Conservation (phyloP, 2,888 invertebrate genomes). For the Cylindroiulus punctatus region DNA sequence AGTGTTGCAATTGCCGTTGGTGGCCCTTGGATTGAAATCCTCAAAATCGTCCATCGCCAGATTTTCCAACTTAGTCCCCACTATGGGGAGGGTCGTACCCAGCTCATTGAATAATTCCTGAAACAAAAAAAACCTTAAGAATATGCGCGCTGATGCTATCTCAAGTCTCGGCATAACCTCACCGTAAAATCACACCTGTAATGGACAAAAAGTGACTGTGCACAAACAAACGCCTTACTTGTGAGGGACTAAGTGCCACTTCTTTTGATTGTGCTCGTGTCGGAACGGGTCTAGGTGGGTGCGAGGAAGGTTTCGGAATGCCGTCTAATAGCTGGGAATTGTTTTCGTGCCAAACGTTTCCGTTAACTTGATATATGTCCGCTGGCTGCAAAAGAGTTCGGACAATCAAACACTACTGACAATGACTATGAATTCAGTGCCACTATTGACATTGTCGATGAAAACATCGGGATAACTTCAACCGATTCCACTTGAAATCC, state of each 20-base stretch:
- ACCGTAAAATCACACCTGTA: too few species aligned
- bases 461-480: too few species aligned
- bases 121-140: too few species aligned
- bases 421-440: too few species aligned
- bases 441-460: too few species aligned
- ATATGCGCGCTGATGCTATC: too few species aligned
- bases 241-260: slow-evolving; percentile 59
- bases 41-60: slow-evolving; percentile 75
- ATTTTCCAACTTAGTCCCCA: slow-evolving; percentile 66
- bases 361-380: background rate
- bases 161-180: too few species aligned
- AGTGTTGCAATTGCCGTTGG: slow-evolving; percentile 40
- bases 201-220: slow-evolving; percentile 31
- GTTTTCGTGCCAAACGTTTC: slow-evolving; percentile 23
- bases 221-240: background rate
- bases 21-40: slow-evolving; percentile 83
- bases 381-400: background rate
- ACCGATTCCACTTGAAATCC: too few species aligned
- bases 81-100: slow-evolving; percentile 61
- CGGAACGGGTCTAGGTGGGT: background rate
- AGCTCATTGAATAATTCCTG: slow-evolving; percentile 58
- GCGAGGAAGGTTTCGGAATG: slow-evolving; percentile 28
- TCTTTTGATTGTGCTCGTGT: slow-evolving; percentile 51
- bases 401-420: too few species aligned
- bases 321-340: slow-evolving; percentile 15